Evolutionary conservation across 2,888 invertebrate species (phyloP).

Genomic region (Anaspis maculata): DNA sequence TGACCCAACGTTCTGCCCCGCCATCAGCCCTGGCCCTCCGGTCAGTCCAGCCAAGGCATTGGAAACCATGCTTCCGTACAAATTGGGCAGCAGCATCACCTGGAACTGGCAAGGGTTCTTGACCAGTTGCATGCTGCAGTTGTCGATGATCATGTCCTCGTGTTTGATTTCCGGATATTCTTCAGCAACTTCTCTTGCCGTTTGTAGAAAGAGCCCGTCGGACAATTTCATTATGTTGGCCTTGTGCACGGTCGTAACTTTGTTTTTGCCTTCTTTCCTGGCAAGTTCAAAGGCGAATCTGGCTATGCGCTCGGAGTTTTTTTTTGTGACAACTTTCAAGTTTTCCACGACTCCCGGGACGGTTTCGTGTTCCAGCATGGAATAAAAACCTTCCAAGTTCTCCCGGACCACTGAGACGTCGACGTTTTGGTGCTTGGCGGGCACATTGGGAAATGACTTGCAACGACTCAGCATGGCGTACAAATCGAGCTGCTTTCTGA

Average conservation of each 20-base stretch:
- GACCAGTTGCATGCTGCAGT: conserved; percentile 32
- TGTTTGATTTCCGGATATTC: conserved; percentile 29
- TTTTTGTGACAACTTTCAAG: conserved; percentile 48
- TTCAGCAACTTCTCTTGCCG: conserved; percentile 25
- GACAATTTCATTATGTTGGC: conserved; percentile 44
- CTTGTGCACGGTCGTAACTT: conserved; percentile 58
- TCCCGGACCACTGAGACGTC: conserved; percentile 54
- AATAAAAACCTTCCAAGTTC: conserved; percentile 59
- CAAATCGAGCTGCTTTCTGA: conserved; percentile 47
- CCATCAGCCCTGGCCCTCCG: conserved; percentile 32
- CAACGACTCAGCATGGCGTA: conserved; percentile 50
- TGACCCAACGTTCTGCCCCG: conserved; percentile 31
- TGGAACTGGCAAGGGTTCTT: conserved; percentile 31
- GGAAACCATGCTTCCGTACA: conserved; percentile 33
- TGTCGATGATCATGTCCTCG: conserved; percentile 30
- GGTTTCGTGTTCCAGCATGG: conserved; percentile 53
- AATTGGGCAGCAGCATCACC: conserved; percentile 32
- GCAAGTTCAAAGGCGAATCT: conserved; percentile 56
- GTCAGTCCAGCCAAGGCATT: conserved; percentile 32
- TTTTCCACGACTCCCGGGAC: conserved; percentile 53
- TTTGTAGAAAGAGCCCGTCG: conserved; percentile 35
- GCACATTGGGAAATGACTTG: conserved; percentile 46
- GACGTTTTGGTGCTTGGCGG: conserved; percentile 28
- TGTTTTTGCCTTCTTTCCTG: conserved; percentile 45
- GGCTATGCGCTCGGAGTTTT: conserved; percentile 48